Evolutionary conservation across 2,797 vertebrate species (phyloP), one percentile per base, ranked within the genome.

Genomic region (Mus spretus): DNA sequence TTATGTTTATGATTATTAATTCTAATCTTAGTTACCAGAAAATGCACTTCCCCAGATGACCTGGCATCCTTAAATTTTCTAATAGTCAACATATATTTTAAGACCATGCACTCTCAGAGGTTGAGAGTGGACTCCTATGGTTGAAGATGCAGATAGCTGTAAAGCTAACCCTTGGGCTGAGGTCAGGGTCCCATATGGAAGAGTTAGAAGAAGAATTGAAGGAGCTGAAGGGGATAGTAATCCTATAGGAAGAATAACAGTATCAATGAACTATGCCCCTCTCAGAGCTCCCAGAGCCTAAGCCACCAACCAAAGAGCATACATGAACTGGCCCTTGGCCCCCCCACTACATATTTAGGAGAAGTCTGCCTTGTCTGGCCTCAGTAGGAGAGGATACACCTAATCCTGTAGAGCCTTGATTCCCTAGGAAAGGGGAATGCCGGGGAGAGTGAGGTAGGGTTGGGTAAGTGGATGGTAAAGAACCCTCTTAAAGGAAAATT

Each of bases 341-440:
- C n/a, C n/a, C 15, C 0, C 3, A 3, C 50, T 8, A 72, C 67
- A 72, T 3, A 1, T 10, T 8, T 72, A 72, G 17, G 7, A 20
- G 70, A 72, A n/a, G 8, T 20, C 8, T 72, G 70, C n/a, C 70
- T 72, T 72, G 19, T 37, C n/a, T 72, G 34, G 19, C 17, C n/a
- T 72, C 19, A 20, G 8, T 72, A 8, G n/a, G n/a, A 72, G 19
- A 37, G 70, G 34, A n/a, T n/a, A 6, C 2, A n/a, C 67, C 34
- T n/a, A n/a, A 19, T 19, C 34, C 34, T 70, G 8, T 37, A 37
- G 17, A 37, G 8, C 37, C 17, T 72, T 37, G 67, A 37, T 37
- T 3, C 14, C 19, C 15, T 17, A 72, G 70, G 7, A 1, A 72
- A 72, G 67, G n/a, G 2, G 67, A 19, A 9, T 19, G 17, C 17